Evolutionary conservation across 2,797 vertebrate species (phyloP), one percentile per base, ranked within the genome.

Genomic region (Sebastes matsubarae): DNA sequence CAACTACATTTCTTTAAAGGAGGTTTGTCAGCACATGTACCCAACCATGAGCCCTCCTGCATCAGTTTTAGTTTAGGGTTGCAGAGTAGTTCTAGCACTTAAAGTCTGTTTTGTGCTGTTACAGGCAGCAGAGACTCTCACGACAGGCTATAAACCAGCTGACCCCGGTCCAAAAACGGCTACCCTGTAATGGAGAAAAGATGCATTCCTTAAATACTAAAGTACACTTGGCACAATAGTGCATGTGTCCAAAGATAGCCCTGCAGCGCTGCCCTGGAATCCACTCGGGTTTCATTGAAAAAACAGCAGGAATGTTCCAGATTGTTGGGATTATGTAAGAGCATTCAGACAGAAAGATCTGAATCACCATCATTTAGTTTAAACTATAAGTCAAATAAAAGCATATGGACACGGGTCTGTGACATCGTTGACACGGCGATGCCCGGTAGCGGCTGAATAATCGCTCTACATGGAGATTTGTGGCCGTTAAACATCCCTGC

Each of bases 181-280:
- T n/a, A 20, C 50, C 79, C 67, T 68, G 77, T 14, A 29, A 77
- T 13, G 75, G 68, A 75, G 75, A 81, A 79, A 70, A 77, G 52
- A 80, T 58, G 63, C 85, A 77, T 89, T 91, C 81, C 78, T 83
- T 52, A 74, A 81, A 85, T 70, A 76, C 80, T 87, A 6, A 84
- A 86, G 83, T 42, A 46, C 59, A 65, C 61, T 76, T 66, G 73
- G 78, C 79, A 50, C 70, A 9, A 64, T 4, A 59, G 67, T 11
- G 67, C 75, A 34, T 61, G 22, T 3, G 78, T 77, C 88, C 82
- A 89, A 86, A 87, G 80, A 91, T 74, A 87, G 85, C 60, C 58
- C 81, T 32, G 85, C 79, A 36, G 86, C 72, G 5, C 79, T 22
- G 84, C 78, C 64, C 8, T 24, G 42, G 58, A 73, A 79, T 75